Conservation (phyloP, 1,140 invertebrate species). For the Heliconius himera region DNA sequence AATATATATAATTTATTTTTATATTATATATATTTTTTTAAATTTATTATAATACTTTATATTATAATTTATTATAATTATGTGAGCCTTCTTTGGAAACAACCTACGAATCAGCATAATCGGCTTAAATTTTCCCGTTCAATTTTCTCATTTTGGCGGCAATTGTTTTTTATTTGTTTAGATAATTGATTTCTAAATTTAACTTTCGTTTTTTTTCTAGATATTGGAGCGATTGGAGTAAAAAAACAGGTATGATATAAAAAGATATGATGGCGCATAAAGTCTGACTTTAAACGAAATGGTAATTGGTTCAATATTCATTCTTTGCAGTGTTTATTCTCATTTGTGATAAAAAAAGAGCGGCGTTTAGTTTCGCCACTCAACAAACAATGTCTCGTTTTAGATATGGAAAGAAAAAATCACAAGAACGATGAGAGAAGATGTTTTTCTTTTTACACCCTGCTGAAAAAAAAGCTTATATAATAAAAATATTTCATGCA, state of each 20-base stretch:
- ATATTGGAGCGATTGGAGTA: background rate
- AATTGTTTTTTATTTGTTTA: constrained; percentile 5
- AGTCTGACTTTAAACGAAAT: no score
- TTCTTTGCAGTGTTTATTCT: no score
- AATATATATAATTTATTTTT: no score
- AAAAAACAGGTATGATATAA: background rate
- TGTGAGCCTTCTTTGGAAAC: background rate
- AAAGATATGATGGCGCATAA: background rate
- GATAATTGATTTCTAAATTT: background rate
- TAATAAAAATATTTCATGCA: background rate
- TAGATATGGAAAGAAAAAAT: no score
- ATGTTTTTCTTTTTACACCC: no score
- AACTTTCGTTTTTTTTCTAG: background rate
- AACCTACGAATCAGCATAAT: constrained; percentile 4
- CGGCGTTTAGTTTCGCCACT: no score
- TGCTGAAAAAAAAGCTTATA: no score
- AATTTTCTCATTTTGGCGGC: background rate
- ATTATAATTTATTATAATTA: background rate
- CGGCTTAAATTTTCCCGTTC: background rate
- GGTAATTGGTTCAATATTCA: no score
- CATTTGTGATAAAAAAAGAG: no score
- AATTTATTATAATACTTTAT: background rate
- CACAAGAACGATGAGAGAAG: no score
- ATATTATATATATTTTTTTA: no score
- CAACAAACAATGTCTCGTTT: no score